Percentiles rank a stretch among this genome's conserved stretches.
Conservation (phyloP, 2,888 invertebrate genomes). For the Lasioglossum marginatum region DNA sequence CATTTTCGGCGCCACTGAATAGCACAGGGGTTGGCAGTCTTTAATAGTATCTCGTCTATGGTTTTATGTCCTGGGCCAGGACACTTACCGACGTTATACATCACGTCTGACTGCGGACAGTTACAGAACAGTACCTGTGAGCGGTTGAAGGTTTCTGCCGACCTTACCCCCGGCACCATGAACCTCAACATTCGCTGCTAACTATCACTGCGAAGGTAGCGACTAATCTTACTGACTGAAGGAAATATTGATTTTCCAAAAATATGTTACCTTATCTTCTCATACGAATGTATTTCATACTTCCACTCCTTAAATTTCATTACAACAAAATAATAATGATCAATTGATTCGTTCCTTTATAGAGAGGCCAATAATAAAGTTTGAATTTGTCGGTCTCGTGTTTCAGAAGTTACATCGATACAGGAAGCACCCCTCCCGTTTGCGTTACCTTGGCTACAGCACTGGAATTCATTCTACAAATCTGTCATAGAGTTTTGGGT, state of each 20-base stretch:
- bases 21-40: too few species aligned
- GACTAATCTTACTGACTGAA: background rate
- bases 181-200: background rate
- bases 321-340: background rate
- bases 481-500: conserved; percentile 18
- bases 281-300: background rate
- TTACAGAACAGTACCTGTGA: too few species aligned
- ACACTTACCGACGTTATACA: too few species aligned
- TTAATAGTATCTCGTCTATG: too few species aligned
- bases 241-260: background rate
- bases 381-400: background rate
- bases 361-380: background rate
- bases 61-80: too few species aligned
- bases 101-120: too few species aligned
- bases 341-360: background rate
- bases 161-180: background rate
- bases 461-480: conserved; percentile 29
- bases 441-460: conserved; percentile 73
- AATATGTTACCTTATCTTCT: background rate
- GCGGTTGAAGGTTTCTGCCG: background rate
- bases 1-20: too few species aligned
- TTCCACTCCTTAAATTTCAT: too few species aligned
- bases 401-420: conserved; percentile 60
- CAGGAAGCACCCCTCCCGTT: conserved; percentile 61
- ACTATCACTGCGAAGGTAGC: background rate